Conservation (phyloP, 2,113 vertebrate species). For the Trogon surrucura region DNA sequence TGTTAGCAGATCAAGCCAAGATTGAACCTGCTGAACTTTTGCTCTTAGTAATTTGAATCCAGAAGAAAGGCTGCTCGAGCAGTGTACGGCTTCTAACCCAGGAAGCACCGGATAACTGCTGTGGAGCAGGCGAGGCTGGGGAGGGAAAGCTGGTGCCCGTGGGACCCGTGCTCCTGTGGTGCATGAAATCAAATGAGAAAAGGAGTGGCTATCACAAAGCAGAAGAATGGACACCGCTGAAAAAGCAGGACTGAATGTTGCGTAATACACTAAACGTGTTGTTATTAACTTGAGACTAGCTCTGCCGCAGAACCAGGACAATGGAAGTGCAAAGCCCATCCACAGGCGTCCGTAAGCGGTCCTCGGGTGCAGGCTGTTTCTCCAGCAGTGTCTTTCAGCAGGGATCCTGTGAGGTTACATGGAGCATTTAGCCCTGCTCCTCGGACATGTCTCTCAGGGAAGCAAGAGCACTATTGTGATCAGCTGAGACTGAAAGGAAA, state of each 20-base stretch:
- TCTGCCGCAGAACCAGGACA: not conserved
- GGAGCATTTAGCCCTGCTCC: not conserved
- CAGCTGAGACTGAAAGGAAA: not conserved
- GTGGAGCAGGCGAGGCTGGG: not conserved
- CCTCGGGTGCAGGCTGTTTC: not conserved
- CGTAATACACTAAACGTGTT: not conserved
- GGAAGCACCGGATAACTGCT: not conserved
- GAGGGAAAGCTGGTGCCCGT: not conserved
- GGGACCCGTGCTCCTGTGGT: not conserved
- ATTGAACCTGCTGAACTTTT: not conserved
- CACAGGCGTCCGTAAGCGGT: fast-evolving
- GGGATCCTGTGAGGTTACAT: not conserved
- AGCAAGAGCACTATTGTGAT: not conserved
- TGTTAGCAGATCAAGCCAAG: fast-evolving
- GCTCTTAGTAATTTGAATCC: not conserved
- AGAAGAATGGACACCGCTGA: not conserved
- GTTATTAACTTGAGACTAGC: not conserved
- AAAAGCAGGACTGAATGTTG: not conserved
- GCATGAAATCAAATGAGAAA: not conserved
- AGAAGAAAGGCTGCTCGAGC: not conserved
- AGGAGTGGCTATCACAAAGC: not conserved
- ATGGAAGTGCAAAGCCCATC: not conserved
- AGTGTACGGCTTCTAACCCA: not conserved
- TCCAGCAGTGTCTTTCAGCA: not conserved
- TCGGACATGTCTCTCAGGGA: not conserved